These are phyloP conservation scores for Tenodera sinensis DNA, from an alignment of 2,888 invertebrate species.

Conservation along the genomic window DNA sequence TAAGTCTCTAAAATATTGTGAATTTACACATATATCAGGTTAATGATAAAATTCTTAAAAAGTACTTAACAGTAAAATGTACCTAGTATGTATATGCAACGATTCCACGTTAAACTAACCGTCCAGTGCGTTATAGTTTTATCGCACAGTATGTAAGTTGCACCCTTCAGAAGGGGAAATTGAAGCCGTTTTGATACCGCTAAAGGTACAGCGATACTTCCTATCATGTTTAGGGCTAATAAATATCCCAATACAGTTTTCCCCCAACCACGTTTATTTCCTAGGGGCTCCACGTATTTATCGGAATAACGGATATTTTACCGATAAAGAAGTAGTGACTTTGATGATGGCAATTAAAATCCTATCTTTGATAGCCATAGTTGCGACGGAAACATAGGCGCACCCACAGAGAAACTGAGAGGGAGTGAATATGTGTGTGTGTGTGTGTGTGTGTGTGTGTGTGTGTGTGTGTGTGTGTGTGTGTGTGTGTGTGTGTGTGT, in stretches of 20 bases:
- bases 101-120: too few relatives aligned
- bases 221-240: background rate
- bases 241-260: background rate
- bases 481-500: background rate
- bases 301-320: background rate
- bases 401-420: background rate
- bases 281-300: background rate
- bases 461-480: background rate
- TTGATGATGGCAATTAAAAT: background rate
- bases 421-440: background rate
- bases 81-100: too few relatives aligned
- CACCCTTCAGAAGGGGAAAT: background rate
- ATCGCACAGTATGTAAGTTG: background rate
- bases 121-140: background rate
- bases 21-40: too few relatives aligned
- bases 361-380: background rate
- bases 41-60: too few relatives aligned
- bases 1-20: too few relatives aligned
- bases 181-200: background rate
- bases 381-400: background rate
- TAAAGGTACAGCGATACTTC: background rate
- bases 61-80: too few relatives aligned
- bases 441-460: background rate
- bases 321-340: background rate
- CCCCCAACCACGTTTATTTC: background rate